phyloP scores from a whole-genome alignment of 2,113 vertebrate genomes.

The Ellobius talpinus region DNA sequence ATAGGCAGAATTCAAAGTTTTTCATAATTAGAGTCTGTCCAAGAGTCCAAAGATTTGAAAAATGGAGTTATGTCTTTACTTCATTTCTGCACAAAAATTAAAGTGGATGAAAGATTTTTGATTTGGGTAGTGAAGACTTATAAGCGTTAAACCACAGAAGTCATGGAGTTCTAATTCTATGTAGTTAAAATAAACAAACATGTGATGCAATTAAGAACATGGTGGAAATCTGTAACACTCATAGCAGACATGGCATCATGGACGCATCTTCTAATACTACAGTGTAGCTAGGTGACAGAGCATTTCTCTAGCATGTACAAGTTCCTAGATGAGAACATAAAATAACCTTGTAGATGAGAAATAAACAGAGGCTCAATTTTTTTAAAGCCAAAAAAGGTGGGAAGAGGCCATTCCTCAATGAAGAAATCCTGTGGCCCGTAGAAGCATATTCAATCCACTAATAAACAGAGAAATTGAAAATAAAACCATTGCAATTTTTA shows the following conservation, averaged over 20 bases:
- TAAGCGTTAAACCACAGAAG: constrained; percentile 21
- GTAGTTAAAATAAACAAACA: constrained; percentile 50
- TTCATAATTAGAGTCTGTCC: not conserved
- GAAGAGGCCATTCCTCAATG: not conserved
- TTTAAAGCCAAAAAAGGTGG: not conserved
- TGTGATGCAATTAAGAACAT: constrained; percentile 28
- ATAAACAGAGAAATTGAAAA: constrained; percentile 44
- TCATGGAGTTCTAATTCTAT: not conserved
- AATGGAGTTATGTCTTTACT: constrained; percentile 16
- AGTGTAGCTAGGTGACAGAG: not conserved
- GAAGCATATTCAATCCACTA: constrained; percentile 28
- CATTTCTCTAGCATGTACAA: not conserved
- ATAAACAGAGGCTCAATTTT: not conserved
- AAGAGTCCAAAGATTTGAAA: constrained; percentile 9
- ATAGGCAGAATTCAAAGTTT: constrained; percentile 17
- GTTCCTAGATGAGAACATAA: not conserved
- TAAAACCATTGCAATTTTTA: constrained; percentile 9
- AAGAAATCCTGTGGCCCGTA: not conserved
- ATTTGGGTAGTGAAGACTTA: not conserved
- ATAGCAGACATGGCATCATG: not conserved
- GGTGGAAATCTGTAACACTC: constrained; percentile 19
- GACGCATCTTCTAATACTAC: too few species aligned
- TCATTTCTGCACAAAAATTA: not conserved
- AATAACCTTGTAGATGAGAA: constrained; percentile 3
- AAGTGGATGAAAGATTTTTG: constrained; percentile 46